Conservation (phyloP, 2,113 vertebrate species). For the Propithecus coquereli region DNA sequence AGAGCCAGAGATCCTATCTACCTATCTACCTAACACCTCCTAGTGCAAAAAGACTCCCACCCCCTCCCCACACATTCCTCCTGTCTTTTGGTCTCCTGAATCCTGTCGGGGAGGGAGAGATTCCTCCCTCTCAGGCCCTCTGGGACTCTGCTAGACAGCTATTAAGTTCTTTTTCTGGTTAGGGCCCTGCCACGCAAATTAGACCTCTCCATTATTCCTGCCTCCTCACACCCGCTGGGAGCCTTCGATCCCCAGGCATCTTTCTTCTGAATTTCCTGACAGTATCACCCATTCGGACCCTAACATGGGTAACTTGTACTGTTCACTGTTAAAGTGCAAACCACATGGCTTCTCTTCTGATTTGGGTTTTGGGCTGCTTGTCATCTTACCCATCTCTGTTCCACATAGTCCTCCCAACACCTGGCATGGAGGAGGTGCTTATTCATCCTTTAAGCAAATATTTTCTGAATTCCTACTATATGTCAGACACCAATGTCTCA, state of each 20-base stretch:
- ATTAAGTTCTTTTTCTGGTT: neutral
- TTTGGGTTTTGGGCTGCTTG: neutral
- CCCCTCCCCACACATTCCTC: neutral
- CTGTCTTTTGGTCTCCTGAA: neutral
- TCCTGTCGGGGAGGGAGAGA: neutral
- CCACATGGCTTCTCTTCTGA: neutral
- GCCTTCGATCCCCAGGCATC: neutral
- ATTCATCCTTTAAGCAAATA: neutral
- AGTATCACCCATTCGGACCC: neutral
- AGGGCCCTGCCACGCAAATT: neutral
- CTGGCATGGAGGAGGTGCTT: neutral
- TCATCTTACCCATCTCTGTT: neutral
- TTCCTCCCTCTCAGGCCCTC: neutral
- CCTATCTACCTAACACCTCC: neutral
- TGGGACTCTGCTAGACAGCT: rapidly evolving
- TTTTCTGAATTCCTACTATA: neutral
- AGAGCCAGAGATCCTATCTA: too few species aligned
- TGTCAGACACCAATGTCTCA: neutral
- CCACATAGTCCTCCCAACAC: neutral
- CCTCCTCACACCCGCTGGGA: neutral
- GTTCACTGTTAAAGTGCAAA: neutral
- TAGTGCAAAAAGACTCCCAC: neutral
- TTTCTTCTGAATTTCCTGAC: neutral
- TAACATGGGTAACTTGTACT: neutral
- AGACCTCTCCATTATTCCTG: rapidly evolving